A percentile compares a stretch with the other conserved stretches of the same genome.
These are phyloP conservation scores for Eulithis testata DNA, from an alignment of 2,888 invertebrate genomes.

Conservation along the genomic window DNA sequence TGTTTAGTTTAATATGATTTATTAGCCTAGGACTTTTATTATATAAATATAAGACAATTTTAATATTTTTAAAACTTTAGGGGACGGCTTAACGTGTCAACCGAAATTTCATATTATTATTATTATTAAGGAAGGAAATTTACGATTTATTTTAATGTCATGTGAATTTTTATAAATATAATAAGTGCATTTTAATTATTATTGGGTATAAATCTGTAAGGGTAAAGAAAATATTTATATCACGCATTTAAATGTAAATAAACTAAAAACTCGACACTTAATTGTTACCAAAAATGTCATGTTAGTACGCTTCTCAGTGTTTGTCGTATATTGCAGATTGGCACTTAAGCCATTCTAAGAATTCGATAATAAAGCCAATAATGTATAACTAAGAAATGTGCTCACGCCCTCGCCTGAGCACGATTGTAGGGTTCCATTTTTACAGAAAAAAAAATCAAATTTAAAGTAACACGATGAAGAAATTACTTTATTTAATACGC, in stretches of 20 bases:
- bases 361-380: too few species aligned
- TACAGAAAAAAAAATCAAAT: slow-evolving; percentile 7
- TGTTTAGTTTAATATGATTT: slow-evolving; percentile 1
- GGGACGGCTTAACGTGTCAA: slow-evolving; percentile 76
- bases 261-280: background rate
- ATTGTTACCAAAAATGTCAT: too few species aligned
- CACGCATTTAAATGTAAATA: background rate
- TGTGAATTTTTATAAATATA: slow-evolving; percentile 16
- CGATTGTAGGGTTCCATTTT: too few species aligned
- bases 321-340: too few species aligned
- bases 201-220: background rate
- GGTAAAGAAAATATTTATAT: background rate
- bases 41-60: slow-evolving; percentile 39
- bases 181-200: slow-evolving; percentile 12
- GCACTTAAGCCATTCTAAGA: too few species aligned
- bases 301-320: too few species aligned
- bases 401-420: too few species aligned
- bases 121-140: slow-evolving; percentile 40
- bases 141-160: slow-evolving; percentile 1
- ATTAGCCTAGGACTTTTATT: background rate
- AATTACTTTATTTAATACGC: slow-evolving; percentile 6
- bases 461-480: slow-evolving; percentile 25
- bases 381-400: background rate
- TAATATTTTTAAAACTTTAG: slow-evolving; percentile 71
- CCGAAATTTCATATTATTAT: slow-evolving; percentile 51